Conservation (phyloP, 2,888 invertebrate genomes). For the Iphiclides podalirius region DNA sequence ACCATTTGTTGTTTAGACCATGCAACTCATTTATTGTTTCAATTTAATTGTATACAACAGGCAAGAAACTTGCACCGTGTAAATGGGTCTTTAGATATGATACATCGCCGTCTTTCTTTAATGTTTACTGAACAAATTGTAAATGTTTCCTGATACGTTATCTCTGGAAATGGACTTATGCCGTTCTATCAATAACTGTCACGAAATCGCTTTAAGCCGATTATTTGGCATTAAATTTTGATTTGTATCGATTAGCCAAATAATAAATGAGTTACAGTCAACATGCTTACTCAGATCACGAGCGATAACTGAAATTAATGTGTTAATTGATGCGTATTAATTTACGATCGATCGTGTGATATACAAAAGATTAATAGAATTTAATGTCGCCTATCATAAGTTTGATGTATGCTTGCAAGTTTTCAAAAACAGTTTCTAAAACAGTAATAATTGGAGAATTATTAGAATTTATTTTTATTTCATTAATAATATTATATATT, state of each 20-base stretch:
- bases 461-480: neutral
- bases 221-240: conserved; percentile 56
- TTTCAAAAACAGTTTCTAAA: neutral
- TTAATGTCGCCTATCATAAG: neutral
- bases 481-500: neutral
- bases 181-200: conserved; percentile 52
- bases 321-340: conserved; percentile 37
- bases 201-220: conserved; percentile 47
- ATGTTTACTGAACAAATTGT: neutral
- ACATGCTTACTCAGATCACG: conserved; percentile 24
- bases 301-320: conserved; percentile 24
- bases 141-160: neutral
- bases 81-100: no score
- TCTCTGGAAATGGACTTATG: conserved; percentile 27
- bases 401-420: neutral
- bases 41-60: no score
- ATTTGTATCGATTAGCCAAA: conserved; percentile 49
- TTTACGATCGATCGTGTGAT: conserved; percentile 36
- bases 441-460: neutral
- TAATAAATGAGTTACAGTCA: conserved; percentile 43
- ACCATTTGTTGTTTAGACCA: no score
- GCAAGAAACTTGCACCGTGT: no score
- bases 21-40: no score
- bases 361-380: neutral
- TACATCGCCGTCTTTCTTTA: no score